Evolutionary conservation across 2,888 invertebrate species (phyloP).

Genomic region (Diarsia dahlii): DNA sequence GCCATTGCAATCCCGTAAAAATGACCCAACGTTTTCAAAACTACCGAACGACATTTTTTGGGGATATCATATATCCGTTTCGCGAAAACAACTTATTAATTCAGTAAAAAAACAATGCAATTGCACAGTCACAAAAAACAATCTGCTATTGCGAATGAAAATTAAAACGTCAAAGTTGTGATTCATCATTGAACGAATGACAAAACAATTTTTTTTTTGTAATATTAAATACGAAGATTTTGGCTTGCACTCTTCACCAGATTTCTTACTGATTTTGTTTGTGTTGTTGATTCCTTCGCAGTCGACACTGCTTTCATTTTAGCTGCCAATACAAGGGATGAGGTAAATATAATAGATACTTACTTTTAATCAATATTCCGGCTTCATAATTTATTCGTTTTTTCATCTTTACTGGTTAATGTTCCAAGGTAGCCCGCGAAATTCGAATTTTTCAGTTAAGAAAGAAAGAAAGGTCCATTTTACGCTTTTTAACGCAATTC

Average conservation of each 20-base stretch:
- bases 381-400: too few relatives aligned
- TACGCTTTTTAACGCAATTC: too few relatives aligned
- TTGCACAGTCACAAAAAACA: conserved; percentile 65
- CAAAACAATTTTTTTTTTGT: background rate
- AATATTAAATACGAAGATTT: background rate
- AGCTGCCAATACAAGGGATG: too few relatives aligned
- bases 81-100: conserved; percentile 39
- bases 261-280: too few relatives aligned
- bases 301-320: too few relatives aligned
- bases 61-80: conserved; percentile 72
- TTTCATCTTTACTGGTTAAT: too few relatives aligned
- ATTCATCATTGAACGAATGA: conserved; percentile 64
- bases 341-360: too few relatives aligned
- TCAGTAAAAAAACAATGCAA: conserved; percentile 70
- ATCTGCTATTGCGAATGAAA: conserved; percentile 47
- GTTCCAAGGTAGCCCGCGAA: too few relatives aligned
- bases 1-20: conserved; percentile 80
- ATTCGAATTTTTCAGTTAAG: too few relatives aligned
- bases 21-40: conserved; percentile 86
- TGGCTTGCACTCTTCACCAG: background rate
- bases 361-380: too few relatives aligned
- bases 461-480: too few relatives aligned
- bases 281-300: too few relatives aligned
- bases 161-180: conserved; percentile 58
- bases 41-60: conserved; percentile 77